phyloP scores from a whole-genome alignment of 2,113 vertebrate species.

The Megalops atlanticus region DNA sequence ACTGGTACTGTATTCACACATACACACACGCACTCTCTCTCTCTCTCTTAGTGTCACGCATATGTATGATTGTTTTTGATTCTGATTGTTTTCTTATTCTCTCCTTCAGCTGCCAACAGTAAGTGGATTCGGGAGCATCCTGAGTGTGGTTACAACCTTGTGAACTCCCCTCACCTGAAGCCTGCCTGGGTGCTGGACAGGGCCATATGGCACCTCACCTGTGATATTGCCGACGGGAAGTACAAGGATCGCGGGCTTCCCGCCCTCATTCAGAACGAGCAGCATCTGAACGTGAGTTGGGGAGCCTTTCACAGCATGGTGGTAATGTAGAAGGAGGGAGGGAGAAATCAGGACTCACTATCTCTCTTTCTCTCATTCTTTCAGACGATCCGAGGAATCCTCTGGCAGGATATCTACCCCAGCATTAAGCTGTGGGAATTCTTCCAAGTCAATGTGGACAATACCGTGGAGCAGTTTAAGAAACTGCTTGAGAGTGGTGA shows the following conservation, averaged over 20 bases:
- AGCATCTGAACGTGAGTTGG: slow-evolving; percentile 77
- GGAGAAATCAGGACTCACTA: neutral
- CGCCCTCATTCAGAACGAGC: slow-evolving; percentile 73
- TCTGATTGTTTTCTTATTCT: neutral
- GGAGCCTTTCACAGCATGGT: neutral
- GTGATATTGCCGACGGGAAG: slow-evolving; percentile 74
- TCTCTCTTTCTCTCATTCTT: slow-evolving; percentile 35
- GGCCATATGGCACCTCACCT: slow-evolving; percentile 81
- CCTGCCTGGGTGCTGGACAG: slow-evolving; percentile 86
- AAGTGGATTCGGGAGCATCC: slow-evolving; percentile 82
- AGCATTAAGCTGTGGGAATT: slow-evolving; percentile 89
- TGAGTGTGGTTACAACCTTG: slow-evolving; percentile 84
- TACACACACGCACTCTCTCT: too few relatives aligned
- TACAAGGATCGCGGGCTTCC: slow-evolving; percentile 72
- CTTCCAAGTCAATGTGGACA: slow-evolving; percentile 83
- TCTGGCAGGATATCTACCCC: slow-evolving; percentile 78
- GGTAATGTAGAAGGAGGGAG: neutral
- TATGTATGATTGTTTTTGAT: neutral
- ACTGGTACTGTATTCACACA: too few relatives aligned
- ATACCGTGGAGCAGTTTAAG: slow-evolving; percentile 79
- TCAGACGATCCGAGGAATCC: slow-evolving; percentile 75
- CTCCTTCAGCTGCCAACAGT: slow-evolving; percentile 75
- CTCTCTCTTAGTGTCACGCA: too few relatives aligned
- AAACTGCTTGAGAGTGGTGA: slow-evolving; percentile 73
- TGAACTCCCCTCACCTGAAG: slow-evolving; percentile 85